Conservation (phyloP, 2,888 invertebrate genomes). For the Eudemis profundana region DNA sequence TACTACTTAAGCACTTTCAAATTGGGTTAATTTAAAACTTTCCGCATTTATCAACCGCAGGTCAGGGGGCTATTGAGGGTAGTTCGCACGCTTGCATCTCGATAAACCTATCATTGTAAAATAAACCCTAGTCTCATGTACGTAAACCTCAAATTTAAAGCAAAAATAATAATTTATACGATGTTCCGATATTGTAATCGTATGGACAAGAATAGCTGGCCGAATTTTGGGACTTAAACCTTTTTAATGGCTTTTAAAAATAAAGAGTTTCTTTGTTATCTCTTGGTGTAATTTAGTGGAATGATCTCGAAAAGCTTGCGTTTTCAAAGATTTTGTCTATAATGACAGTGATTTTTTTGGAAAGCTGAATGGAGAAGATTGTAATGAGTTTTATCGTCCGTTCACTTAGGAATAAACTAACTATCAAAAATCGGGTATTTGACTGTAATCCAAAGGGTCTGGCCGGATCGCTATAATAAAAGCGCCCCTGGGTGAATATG, state of each 20-base stretch:
- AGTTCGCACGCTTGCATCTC: neutral
- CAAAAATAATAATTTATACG: neutral
- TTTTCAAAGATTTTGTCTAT: constrained; percentile 19
- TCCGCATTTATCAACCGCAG: constrained; percentile 39
- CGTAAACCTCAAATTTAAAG: neutral
- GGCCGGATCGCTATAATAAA: too few relatives aligned
- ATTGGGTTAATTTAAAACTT: constrained; percentile 36
- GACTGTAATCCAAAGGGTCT: too few relatives aligned
- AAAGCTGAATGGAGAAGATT: constrained; percentile 8
- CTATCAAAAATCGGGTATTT: too few relatives aligned
- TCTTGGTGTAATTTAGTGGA: constrained; percentile 40
- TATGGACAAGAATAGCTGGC: constrained; percentile 2
- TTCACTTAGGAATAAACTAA: too few relatives aligned
- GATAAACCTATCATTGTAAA: neutral
- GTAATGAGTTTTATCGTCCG: neutral
- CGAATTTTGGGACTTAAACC: constrained; percentile 31
- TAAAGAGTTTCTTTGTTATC: constrained; percentile 34
- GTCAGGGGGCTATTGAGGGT: constrained; percentile 8
- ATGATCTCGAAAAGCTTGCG: constrained; percentile 26
- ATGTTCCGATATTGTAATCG: neutral
- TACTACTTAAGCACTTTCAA: neutral
- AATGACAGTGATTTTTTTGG: neutral
- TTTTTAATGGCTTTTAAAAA: constrained; percentile 39
- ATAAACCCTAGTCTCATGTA: neutral
- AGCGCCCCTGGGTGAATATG: too few relatives aligned